Base-by-base conservation (phyloP, 2,888 invertebrate genomes). In the Orgyia antiqua region DNA sequence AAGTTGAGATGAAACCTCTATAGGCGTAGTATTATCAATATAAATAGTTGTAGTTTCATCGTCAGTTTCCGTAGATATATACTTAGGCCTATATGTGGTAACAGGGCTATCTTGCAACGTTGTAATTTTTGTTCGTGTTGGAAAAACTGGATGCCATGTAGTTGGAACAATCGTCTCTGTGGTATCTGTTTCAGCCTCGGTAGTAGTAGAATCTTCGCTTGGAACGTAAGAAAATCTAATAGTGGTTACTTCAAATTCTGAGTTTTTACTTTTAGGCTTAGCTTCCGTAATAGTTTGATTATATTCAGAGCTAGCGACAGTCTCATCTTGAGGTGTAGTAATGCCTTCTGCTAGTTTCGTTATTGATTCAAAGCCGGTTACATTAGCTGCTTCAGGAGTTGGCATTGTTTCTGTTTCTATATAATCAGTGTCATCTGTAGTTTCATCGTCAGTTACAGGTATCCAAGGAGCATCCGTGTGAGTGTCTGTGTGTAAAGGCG, bases 291-390 rank as follows among this genome's bases (percentile, higher is more conserved):
- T 36, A 10, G 59, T 58, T 47, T 71, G 67, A 39, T 62, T 68
- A 8, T 65, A 55, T 46, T 74, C 68, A 20, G 65, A 61, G 41
- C 58, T 59, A 35, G 55, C 57, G 31, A 55, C 49, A 32, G 55
- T 58, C 32, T 86, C 84, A 52, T 78, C 78, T 41, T 66, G 66
- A 18, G 87, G 86, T 23, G 87, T 87, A 19, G 87, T 87, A 24
- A 86, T 49, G 31, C 65, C 71, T 27, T 74, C 64, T 36, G 84
- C 80, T 32, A 87, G 48, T 68, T 87, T 87, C 31, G 87, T 86
- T 42, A 86, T 86, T 39, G 87, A 87, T 75, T 87, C 84, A 56
- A 84, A 86, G 58, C 77, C 71, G 48, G 66, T 80, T 67, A 71
- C 68, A 58, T 62, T 78, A 37, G 64, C 63, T 20, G 57, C 57